phyloP scores from a whole-genome alignment of 2,797 vertebrate species.

The Eutrigla gurnardus region DNA sequence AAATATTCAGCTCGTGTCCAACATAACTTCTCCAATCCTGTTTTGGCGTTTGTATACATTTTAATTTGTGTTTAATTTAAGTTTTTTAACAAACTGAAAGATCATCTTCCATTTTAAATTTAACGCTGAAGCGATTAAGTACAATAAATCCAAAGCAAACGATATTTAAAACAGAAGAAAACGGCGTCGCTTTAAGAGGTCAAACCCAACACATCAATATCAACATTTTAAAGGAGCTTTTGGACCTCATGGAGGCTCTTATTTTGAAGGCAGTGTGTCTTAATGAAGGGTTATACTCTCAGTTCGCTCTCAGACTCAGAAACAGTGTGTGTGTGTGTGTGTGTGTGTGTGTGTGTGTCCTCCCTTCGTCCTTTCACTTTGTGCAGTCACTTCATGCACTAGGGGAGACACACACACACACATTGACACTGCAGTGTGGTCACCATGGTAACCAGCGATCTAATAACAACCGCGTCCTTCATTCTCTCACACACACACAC shows the following conservation, averaged over 20 bases:
- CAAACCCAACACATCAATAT: no score
- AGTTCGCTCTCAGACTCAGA: constrained; percentile 37
- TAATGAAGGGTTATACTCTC: constrained; percentile 42
- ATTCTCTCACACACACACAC: constrained; percentile 7
- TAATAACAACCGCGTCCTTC: constrained; percentile 24
- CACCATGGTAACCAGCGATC: constrained; percentile 60
- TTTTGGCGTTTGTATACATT: no score
- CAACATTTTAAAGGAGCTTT: no score
- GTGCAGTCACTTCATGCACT: constrained; percentile 33
- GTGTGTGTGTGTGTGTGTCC: constrained; percentile 5
- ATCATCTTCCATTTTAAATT: no score
- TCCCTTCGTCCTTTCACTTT: constrained; percentile 40
- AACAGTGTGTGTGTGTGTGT: constrained; percentile 28
- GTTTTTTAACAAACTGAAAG: no score
- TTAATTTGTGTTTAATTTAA: no score
- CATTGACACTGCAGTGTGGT: constrained; percentile 55
- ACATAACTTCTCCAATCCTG: no score
- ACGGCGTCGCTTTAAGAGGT: no score
- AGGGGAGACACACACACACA: constrained; percentile 22
- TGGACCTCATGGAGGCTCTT: constrained; percentile 31
- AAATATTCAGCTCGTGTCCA: no score
- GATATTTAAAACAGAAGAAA: no score
- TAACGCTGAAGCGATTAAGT: no score
- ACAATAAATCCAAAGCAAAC: no score
- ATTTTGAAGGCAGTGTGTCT: constrained; percentile 43